Conservation (phyloP, 2,888 invertebrate species). For the Sarcophaga carnaria region DNA sequence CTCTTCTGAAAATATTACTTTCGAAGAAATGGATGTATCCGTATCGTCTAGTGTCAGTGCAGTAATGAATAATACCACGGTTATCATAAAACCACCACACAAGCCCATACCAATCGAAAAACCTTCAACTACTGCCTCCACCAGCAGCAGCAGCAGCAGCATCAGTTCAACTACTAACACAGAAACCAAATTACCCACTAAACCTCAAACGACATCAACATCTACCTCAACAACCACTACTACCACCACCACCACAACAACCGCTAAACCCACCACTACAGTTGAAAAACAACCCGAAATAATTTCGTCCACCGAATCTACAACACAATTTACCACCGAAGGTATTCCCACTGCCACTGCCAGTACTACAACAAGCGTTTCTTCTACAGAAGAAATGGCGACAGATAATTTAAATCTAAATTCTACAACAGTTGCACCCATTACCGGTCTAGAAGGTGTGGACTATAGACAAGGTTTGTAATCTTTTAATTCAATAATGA, state of each 20-base stretch:
- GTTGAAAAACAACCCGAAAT: conserved; percentile 66
- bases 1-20: conserved; percentile 67
- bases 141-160: not conserved
- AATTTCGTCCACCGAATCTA: conserved; percentile 8
- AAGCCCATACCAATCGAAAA: conserved; percentile 62
- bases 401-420: conserved; percentile 61
- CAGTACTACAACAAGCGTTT: conserved; percentile 5
- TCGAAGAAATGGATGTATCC: conserved; percentile 77
- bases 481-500: conserved; percentile 40
- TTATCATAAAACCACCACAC: conserved; percentile 67
- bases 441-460: conserved; percentile 79
- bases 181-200: conserved; percentile 33
- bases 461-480: conserved; percentile 80
- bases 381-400: conserved; percentile 39
- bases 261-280: conserved; percentile 9
- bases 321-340: conserved; percentile 43
- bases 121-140: conserved; percentile 33
- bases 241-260: conserved; percentile 38
- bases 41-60: conserved; percentile 77
- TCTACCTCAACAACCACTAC: conserved; percentile 49
- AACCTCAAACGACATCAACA: conserved; percentile 55
- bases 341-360: conserved; percentile 1
- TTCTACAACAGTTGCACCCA: conserved; percentile 74
- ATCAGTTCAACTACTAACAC: conserved; percentile 33
- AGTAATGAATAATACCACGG: conserved; percentile 67